These are phyloP conservation scores for Colostygia pectinataria DNA, from an alignment of 2,888 invertebrate genomes.

Conservation along the genomic window DNA sequence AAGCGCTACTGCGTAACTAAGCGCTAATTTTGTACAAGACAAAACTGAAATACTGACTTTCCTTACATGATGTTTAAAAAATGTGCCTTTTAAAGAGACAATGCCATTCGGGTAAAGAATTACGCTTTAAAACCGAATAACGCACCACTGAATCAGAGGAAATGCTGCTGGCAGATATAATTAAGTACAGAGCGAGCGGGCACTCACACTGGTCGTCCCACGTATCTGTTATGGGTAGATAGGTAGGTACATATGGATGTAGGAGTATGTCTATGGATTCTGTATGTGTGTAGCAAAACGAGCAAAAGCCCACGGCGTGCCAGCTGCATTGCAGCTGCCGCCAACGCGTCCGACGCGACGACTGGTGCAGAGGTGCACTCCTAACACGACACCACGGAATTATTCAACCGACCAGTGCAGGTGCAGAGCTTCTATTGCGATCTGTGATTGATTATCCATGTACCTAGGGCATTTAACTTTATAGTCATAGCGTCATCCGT, in stretches of 20 bases:
- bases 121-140: conserved; percentile 14
- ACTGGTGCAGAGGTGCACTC: conserved; percentile 41
- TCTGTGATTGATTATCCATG: not conserved
- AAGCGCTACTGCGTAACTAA: too few relatives aligned
- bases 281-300: conserved; percentile 57
- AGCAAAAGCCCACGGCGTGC: conserved; percentile 61
- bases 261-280: conserved; percentile 25
- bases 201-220: conserved; percentile 28
- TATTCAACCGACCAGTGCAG: conserved; percentile 59
- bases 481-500: too few relatives aligned
- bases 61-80: not conserved
- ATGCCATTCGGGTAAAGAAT: not conserved
- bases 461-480: too few relatives aligned
- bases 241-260: conserved; percentile 8
- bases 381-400: conserved; percentile 48
- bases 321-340: conserved; percentile 78
- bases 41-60: not conserved
- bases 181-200: conserved; percentile 30
- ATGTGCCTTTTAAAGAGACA: not conserved
- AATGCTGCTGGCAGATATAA: conserved; percentile 28
- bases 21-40: too few relatives aligned
- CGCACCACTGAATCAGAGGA: conserved; percentile 23
- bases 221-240: conserved; percentile 31
- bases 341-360: conserved; percentile 38
- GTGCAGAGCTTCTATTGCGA: conserved; percentile 34